Percentiles rank a stretch among this genome's conserved stretches.
Evolutionary conservation across 1,140 invertebrate genomes (phyloP).

Genomic region (Epicauta chinensis): DNA sequence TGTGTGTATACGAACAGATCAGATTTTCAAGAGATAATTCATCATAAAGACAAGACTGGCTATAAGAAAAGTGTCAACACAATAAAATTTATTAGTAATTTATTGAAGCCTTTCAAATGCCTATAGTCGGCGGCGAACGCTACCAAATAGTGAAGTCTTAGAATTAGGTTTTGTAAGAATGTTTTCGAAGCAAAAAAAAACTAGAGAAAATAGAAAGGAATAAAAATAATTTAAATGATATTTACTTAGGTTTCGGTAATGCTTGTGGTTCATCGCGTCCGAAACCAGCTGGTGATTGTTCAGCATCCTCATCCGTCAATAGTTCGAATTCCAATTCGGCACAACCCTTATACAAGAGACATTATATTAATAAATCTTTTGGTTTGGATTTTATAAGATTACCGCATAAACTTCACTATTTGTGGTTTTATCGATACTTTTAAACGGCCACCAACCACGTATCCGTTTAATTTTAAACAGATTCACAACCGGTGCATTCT

Average conservation of each 20-base stretch:
- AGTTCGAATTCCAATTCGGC: slow-evolving; percentile 58
- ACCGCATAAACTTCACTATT: slow-evolving; percentile 44
- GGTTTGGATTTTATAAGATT: slow-evolving; percentile 19
- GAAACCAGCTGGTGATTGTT: slow-evolving; percentile 52
- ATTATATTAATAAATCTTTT: too few species aligned
- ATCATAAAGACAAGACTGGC: slow-evolving; percentile 1
- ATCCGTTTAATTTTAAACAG: slow-evolving; percentile 67
- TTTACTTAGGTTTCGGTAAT: slow-evolving; percentile 53
- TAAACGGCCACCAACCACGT: slow-evolving; percentile 81
- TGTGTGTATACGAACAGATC: too few species aligned
- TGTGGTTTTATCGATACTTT: slow-evolving; percentile 36
- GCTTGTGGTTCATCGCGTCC: slow-evolving; percentile 54
- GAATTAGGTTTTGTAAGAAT: slow-evolving; percentile 23
- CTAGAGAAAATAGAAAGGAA: neutral
- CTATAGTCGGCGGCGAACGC: neutral
- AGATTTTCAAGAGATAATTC: slow-evolving; percentile 1
- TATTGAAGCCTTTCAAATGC: slow-evolving; percentile 11
- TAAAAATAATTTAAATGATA: slow-evolving; percentile 1
- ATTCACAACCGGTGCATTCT: slow-evolving; percentile 59
- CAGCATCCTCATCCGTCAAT: slow-evolving; percentile 51
- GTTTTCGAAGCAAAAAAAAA: neutral
- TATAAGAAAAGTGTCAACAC: slow-evolving; percentile 15
- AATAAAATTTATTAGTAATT: slow-evolving; percentile 16
- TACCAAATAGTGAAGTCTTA: neutral
- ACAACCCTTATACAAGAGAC: slow-evolving; percentile 52